Base-by-base conservation (phyloP, 1,140 invertebrate genomes). In the Formica selysi region DNA sequence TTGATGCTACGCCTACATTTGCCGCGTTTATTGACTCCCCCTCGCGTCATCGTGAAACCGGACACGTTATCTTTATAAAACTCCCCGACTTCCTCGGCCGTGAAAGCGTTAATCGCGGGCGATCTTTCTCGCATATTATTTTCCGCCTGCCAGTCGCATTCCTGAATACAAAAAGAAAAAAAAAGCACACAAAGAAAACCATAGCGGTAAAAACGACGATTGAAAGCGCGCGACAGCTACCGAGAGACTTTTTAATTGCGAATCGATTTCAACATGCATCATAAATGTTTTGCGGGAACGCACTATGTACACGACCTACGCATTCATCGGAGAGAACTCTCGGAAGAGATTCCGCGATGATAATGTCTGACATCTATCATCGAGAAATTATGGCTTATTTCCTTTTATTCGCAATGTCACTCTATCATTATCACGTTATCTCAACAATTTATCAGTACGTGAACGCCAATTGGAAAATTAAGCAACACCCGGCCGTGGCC, bases 361-460 rank as follows among this genome's bases (percentile, higher is more conserved):
- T 89, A 71, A 68, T 81, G 54, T 48, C 54, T 70, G 54, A 38
- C 79, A 83, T 83, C 68, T 86, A 81, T 89, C 76, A 71, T 44
- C 41, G 87, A 76, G 83, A 81, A 89, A 86, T 89, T 88, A 86
- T 70, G 81, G 29, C 54, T 67, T 29, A 54, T 67, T 89, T 80
- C 70, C 73, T 89, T 76, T 83, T 51, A 70, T 73, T 68, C 78
- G 48, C 16, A 74, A 76, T 85, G 32, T 87, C 85, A 64, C 78
- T 62, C 89, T 76, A 76, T 90, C 87, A 86, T 90, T 90, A 90
- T 89, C 89, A 54, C 59, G 78, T 89, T 86, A 90, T 89, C 89
- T 85, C 57, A 61, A 51, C 64, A 87, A 89, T 90, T 89, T 90
- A 89, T 90, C 89, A 89, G 71, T 73, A 64, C 70, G 74, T 41